phyloP scores from a whole-genome alignment of 2,113 vertebrate genomes.

The Ginglymostoma cirratum region DNA sequence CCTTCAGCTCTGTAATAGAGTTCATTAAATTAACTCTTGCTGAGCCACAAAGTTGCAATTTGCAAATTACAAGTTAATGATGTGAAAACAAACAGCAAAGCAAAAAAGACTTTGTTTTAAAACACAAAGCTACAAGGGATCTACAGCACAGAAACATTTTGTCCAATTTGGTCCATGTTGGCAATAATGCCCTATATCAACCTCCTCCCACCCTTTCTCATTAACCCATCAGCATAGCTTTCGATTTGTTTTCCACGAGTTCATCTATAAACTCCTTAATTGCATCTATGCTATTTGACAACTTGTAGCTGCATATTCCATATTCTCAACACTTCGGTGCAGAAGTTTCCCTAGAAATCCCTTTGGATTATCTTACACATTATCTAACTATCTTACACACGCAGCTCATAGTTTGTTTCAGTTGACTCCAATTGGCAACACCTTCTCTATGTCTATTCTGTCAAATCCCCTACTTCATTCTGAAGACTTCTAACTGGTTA shows the following conservation, averaged over 20 bases:
- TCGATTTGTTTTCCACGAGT: background rate
- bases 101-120: background rate
- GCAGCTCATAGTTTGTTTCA: background rate
- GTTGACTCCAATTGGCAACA: background rate
- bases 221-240: background rate
- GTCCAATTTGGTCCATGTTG: background rate
- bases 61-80: background rate
- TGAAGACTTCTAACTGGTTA: background rate
- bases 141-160: background rate
- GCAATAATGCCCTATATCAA: background rate
- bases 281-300: background rate
- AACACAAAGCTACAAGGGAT: background rate
- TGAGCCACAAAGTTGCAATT: background rate
- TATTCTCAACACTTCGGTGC: background rate
- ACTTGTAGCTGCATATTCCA: background rate
- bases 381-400: background rate
- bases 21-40: background rate
- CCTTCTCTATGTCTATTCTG: background rate
- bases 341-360: background rate
- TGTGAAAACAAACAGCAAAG: background rate
- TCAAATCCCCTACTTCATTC: background rate
- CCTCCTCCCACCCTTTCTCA: no score
- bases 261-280: background rate
- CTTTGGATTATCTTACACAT: no score
- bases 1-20: constrained; percentile 64